Evolutionary conservation across 2,113 vertebrate genomes (phyloP).

Genomic region (Colinus virginianus): DNA sequence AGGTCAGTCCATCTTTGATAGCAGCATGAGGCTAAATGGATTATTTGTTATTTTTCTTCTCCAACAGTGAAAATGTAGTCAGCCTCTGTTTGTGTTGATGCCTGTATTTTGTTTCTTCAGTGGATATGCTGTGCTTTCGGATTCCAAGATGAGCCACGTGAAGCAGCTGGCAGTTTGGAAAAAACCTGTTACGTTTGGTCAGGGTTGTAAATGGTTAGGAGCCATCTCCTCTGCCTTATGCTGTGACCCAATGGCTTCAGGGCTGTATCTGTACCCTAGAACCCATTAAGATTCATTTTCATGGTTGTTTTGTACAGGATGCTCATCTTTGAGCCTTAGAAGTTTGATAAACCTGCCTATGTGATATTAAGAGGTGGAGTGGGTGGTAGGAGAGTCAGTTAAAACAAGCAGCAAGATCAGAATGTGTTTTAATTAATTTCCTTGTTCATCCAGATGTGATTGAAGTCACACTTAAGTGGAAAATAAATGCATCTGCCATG

Average conservation of each 20-base stretch:
- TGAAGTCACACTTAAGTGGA: not conserved
- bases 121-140: not conserved
- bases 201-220: not conserved
- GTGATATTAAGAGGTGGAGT: not conserved
- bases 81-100: constrained; percentile 7
- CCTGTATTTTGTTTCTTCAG: not conserved
- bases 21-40: constrained; percentile 9
- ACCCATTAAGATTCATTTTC: not conserved
- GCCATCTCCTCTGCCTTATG: not conserved
- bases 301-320: not conserved
- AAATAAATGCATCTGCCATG: not conserved
- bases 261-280: not conserved
- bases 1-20: not conserved
- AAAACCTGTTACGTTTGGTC: not conserved
- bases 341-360: not conserved
- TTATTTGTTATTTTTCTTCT: constrained; percentile 29
- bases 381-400: not conserved
- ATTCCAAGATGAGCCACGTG: accelerated
- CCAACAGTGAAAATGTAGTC: not conserved
- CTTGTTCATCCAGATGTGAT: not conserved
- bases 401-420: not conserved
- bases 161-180: not conserved
- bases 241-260: not conserved
- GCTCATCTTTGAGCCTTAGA: not conserved
- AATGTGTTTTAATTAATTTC: not conserved